Evolutionary conservation across 2,888 invertebrate genomes (phyloP).

Genomic region (Rhyacophila evoluta): DNA sequence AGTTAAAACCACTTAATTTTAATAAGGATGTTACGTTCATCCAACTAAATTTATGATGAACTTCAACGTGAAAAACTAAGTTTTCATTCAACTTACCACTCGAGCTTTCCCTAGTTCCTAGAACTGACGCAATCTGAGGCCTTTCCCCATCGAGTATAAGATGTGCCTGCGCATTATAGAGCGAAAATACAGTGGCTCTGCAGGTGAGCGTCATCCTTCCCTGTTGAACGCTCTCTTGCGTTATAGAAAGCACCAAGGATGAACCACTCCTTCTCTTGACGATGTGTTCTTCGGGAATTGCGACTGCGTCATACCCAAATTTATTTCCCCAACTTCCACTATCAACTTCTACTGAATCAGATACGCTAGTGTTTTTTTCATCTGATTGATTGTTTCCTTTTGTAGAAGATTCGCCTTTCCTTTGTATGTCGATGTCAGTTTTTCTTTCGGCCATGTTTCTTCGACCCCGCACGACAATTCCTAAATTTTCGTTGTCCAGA

Average conservation of each 20-base stretch:
- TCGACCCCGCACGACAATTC: constrained; percentile 30
- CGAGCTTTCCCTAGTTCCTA: constrained; percentile 66
- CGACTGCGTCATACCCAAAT: neutral
- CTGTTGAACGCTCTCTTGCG: constrained; percentile 61
- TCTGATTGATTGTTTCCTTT: neutral
- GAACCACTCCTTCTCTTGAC: constrained; percentile 45
- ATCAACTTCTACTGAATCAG: constrained; percentile 30
- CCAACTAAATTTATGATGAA: too few species aligned
- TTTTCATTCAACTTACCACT: constrained; percentile 41
- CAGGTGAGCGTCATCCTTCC: constrained; percentile 63
- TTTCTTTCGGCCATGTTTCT: constrained; percentile 12
- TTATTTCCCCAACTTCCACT: neutral
- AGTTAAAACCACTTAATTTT: too few species aligned
- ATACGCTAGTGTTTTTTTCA: neutral
- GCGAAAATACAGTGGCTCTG: constrained; percentile 63
- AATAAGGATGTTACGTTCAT: too few species aligned
- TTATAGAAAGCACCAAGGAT: constrained; percentile 60
- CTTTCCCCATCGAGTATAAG: constrained; percentile 65
- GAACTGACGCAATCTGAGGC: constrained; percentile 66
- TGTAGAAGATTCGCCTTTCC: neutral
- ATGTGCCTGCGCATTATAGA: constrained; percentile 62
- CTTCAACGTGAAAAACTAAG: too few species aligned
- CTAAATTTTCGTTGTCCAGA: constrained; percentile 18
- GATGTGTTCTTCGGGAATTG: neutral
- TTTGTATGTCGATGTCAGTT: neutral